phyloP scores from a whole-genome alignment of 1,140 invertebrate genomes.

The Eupeodes corollae region DNA sequence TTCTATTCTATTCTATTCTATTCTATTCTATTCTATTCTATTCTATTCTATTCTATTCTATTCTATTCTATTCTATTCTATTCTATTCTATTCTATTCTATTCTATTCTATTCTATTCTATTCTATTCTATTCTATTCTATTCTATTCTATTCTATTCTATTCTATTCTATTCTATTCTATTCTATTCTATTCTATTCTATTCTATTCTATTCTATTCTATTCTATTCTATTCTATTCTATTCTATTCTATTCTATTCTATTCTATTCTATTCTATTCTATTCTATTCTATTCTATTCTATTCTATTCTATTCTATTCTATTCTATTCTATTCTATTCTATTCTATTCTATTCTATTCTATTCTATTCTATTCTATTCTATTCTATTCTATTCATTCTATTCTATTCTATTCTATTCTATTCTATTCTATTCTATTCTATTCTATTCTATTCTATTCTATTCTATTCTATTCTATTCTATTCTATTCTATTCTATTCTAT shows the following conservation, averaged over 20 bases:
- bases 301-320: neutral
- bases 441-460: conserved; percentile 1
- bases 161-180: neutral
- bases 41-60: neutral
- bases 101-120: neutral
- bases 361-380: conserved; percentile 1
- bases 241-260: neutral
- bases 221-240: neutral
- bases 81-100: neutral
- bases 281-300: neutral
- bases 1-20: neutral
- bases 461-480: neutral
- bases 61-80: neutral
- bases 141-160: neutral
- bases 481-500: neutral
- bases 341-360: conserved; percentile 1
- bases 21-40: neutral
- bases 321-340: conserved; percentile 1
- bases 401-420: conserved; percentile 1
- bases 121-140: neutral
- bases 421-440: conserved; percentile 1
- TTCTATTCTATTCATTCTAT: conserved; percentile 1
- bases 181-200: neutral
- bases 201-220: neutral
- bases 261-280: neutral